phyloP scores from a whole-genome alignment of 2,888 invertebrate genomes.

The Cremastinae sp. region DNA sequence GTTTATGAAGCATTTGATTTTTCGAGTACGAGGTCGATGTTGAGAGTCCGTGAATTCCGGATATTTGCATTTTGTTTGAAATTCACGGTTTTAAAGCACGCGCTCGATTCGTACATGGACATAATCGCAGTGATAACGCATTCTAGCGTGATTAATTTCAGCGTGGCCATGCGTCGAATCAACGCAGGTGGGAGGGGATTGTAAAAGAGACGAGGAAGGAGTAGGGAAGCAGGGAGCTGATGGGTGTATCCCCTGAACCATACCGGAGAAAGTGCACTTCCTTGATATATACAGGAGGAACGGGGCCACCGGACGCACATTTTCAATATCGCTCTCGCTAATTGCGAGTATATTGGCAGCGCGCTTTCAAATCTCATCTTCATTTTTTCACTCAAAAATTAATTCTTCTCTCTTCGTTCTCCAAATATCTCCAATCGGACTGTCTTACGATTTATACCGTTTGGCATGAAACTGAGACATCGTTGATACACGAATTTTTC shows the following conservation, averaged over 20 bases:
- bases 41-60: too few relatives aligned
- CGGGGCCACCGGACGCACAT: constrained; percentile 73
- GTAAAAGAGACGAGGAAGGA: constrained; percentile 23
- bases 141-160: constrained; percentile 77
- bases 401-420: background rate
- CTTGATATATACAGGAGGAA: constrained; percentile 77
- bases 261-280: constrained; percentile 78
- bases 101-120: too few relatives aligned
- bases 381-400: background rate
- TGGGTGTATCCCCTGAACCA: constrained; percentile 38
- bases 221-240: constrained; percentile 67
- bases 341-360: constrained; percentile 64
- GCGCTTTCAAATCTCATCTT: constrained; percentile 6
- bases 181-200: constrained; percentile 33
- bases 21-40: too few relatives aligned
- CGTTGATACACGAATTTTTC: too few relatives aligned
- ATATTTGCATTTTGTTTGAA: too few relatives aligned
- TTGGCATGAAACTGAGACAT: too few relatives aligned
- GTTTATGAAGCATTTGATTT: too few relatives aligned
- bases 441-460: too few relatives aligned
- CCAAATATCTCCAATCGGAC: too few relatives aligned
- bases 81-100: too few relatives aligned
- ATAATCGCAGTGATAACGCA: constrained; percentile 69
- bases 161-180: constrained; percentile 61
- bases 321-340: constrained; percentile 74